Base-by-base conservation (phyloP, 1,140 invertebrate species). In the Heliconius hewitsoni region DNA sequence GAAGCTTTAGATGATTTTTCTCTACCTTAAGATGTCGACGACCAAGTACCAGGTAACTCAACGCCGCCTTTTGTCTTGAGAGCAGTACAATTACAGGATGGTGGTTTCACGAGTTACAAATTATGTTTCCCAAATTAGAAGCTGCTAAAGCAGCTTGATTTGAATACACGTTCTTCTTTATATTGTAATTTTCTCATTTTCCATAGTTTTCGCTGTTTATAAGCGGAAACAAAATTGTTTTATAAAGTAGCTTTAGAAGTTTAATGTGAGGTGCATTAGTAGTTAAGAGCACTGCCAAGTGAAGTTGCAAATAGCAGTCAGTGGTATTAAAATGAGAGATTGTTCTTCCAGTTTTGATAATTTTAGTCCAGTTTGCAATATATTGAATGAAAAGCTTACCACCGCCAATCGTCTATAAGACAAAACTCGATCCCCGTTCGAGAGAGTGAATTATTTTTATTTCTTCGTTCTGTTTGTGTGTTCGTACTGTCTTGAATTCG, bases 321-420 rank as follows among this genome's bases (percentile, higher is more conserved):
- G 60, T 66, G 60, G 60, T 66, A 66, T 66, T 66, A 66, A 66
- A 66, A 27, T 66, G 60, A 66, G 60, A 66, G 23, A 66, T 30
- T 30, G 60, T 16, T 66, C 27, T 66, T 66, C 23, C 60, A 66
- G 60, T 66, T 27, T 66, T 66, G 60, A 13, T 66, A 66, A 27
- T 27, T 66, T 30, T 27, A 27, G 16, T 66, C 11, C 6, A 66
- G 19, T 66, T 11, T 66, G 11, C 60, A 66, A 27, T 4, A 9
- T 30, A 66, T 52, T 52, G 50, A 18, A 18, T 52, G 50, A 52
- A 19, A 52, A 52, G 18, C 18, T 52, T 52, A 52, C 34, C 34
- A 34, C 34, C 34, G 34, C 6, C 5, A 37, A 37, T 8, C 6
- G 34, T 37, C 34, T 37, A 37, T 37, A 37, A 37, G 6, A 37